Percentiles rank a stretch among this genome's conserved stretches.
Conservation (phyloP, 1,140 invertebrate species). For the Drosophila guanche region DNA sequence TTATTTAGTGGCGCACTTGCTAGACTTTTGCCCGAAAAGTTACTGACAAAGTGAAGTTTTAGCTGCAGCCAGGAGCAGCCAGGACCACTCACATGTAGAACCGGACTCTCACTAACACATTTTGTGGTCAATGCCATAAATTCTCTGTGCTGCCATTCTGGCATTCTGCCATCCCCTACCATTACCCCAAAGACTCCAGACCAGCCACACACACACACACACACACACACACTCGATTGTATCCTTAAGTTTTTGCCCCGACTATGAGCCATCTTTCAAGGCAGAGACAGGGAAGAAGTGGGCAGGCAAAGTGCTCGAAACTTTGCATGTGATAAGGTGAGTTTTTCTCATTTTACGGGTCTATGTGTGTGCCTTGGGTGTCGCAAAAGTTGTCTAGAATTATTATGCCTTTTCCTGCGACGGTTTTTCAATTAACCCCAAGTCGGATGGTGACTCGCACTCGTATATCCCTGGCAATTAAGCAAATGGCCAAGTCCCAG, state of each 20-base stretch:
- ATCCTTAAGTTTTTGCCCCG: conserved; percentile 39
- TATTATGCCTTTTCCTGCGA: conserved; percentile 10
- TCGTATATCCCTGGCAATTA: conserved; percentile 24
- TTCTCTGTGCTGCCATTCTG: conserved; percentile 48
- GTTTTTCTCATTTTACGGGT: conserved; percentile 28
- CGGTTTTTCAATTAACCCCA: conserved; percentile 50
- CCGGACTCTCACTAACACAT: conserved; percentile 44
- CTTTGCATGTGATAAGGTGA: conserved; percentile 49
- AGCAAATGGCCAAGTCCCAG: conserved; percentile 32
- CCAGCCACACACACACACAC: not conserved
- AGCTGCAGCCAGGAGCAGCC: conserved; percentile 37
- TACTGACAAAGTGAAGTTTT: conserved; percentile 71
- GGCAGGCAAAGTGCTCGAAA: conserved; percentile 43
- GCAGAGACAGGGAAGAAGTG: not conserved
- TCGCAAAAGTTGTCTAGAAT: conserved; percentile 42
- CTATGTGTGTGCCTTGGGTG: not conserved
- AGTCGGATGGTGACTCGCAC: not conserved
- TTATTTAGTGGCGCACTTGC: conserved; percentile 71
- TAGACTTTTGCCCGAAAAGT: conserved; percentile 63
- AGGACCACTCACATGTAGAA: conserved; percentile 37
- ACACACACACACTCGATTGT: not conserved
- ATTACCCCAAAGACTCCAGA: not conserved
- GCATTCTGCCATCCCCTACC: conserved; percentile 4
- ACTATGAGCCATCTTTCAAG: conserved; percentile 41
- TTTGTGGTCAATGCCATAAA: conserved; percentile 62